These are phyloP conservation scores for Heliconius aoede DNA, from an alignment of 2,888 invertebrate genomes.

Conservation along the genomic window DNA sequence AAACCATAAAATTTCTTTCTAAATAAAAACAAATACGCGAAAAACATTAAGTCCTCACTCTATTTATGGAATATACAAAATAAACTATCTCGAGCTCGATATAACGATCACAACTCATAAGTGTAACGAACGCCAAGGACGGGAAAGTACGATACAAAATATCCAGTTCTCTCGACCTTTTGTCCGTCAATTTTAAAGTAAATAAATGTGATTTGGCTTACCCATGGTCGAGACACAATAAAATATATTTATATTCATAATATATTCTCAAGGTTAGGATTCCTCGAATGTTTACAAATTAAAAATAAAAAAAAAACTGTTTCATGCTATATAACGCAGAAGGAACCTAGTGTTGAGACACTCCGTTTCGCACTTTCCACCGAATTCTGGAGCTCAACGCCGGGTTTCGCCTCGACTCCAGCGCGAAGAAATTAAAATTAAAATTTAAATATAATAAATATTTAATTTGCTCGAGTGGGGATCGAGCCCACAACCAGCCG, in stretches of 20 bases:
- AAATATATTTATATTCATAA: slow-evolving; percentile 11
- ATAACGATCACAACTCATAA: background rate
- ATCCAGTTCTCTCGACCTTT: slow-evolving; percentile 18
- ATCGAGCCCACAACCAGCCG: no score
- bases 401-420: no score
- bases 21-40: background rate
- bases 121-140: slow-evolving; percentile 11
- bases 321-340: no score
- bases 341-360: no score
- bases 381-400: no score
- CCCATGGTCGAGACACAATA: background rate
- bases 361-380: no score
- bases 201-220: background rate
- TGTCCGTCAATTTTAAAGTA: background rate
- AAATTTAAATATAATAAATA: no score
- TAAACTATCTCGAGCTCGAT: background rate
- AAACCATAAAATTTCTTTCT: background rate
- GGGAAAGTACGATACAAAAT: slow-evolving; percentile 19
- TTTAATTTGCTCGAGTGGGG: no score
- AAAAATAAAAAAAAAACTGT: background rate
- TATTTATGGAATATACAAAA: background rate
- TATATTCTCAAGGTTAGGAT: slow-evolving; percentile 19
- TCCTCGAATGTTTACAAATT: slow-evolving; percentile 15
- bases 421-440: no score
- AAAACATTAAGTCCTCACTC: background rate